phyloP scores from a whole-genome alignment of 2,888 invertebrate genomes.

The Trissolcus brochymenae region DNA sequence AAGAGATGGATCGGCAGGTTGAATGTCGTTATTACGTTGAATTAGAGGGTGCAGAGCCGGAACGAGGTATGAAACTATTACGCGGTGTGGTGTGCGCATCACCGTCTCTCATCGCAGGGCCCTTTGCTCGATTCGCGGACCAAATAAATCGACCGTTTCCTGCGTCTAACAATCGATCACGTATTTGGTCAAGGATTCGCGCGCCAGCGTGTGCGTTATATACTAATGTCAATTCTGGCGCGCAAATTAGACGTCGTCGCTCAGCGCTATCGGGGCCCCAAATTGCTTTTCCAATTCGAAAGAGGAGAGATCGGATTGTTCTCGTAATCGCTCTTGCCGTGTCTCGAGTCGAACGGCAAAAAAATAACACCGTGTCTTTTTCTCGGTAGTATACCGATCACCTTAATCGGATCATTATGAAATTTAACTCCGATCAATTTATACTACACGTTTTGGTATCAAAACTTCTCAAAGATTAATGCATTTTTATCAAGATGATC shows the following conservation, averaged over 20 bases:
- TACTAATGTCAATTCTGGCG: slow-evolving; percentile 45
- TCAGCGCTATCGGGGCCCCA: slow-evolving; percentile 10
- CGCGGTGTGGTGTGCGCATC: slow-evolving; percentile 57
- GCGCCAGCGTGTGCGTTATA: slow-evolving; percentile 15
- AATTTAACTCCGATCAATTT: not conserved
- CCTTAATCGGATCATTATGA: too few species aligned
- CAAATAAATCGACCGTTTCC: slow-evolving; percentile 46
- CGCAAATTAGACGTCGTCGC: slow-evolving; percentile 36
- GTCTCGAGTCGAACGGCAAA: too few species aligned
- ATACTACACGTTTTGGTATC: too few species aligned
- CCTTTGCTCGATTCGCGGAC: slow-evolving; percentile 11
- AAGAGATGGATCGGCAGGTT: slow-evolving; percentile 68
- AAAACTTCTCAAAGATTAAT: too few species aligned
- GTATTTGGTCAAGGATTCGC: slow-evolving; percentile 54
- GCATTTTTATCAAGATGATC: too few species aligned
- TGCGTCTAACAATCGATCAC: slow-evolving; percentile 54
- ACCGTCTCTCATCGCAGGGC: slow-evolving; percentile 22
- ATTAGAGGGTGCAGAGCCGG: slow-evolving; percentile 76
- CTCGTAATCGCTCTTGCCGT: slow-evolving; percentile 19
- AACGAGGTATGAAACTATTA: slow-evolving; percentile 77
- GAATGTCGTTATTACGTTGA: slow-evolving; percentile 76
- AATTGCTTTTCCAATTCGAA: slow-evolving; percentile 48
- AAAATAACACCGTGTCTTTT: slow-evolving; percentile 7
- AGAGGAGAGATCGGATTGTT: slow-evolving; percentile 23
- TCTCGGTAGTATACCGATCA: not conserved